These are phyloP conservation scores for Brachystomella parvula DNA, from an alignment of 1,140 invertebrate genomes.

Conservation along the genomic window DNA sequence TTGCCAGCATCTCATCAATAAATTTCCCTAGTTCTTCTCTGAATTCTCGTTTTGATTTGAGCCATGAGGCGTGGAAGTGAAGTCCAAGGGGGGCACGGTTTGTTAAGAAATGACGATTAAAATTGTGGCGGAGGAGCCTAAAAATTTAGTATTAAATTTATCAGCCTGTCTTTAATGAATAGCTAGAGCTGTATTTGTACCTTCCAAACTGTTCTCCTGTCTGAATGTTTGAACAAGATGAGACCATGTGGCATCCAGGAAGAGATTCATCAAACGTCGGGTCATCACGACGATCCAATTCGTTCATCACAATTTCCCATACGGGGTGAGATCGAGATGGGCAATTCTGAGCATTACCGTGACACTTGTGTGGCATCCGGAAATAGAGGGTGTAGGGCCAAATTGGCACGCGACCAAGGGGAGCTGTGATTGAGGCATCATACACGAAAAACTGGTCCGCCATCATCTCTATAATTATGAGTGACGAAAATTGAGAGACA, in stretches of 20 bases:
- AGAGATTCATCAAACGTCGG: conserved; percentile 82
- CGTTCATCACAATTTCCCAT: conserved; percentile 95
- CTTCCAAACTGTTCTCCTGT: conserved; percentile 77
- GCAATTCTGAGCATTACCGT: conserved; percentile 85
- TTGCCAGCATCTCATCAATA: conserved; percentile 81
- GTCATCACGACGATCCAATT: conserved; percentile 81
- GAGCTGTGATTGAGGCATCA: conserved; percentile 86
- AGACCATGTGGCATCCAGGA: conserved; percentile 55
- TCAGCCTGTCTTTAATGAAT: background rate
- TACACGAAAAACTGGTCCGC: conserved; percentile 75
- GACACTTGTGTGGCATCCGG: conserved; percentile 83
- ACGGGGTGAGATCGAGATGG: conserved; percentile 81
- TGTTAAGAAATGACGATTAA: conserved; percentile 83
- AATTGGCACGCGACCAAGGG: conserved; percentile 75
- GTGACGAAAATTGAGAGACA: too few species aligned
- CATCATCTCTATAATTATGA: conserved; percentile 6
- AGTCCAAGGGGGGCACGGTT: conserved; percentile 90
- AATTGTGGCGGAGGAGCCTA: conserved; percentile 76
- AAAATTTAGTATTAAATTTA: conserved; percentile 4
- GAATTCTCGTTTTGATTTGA: conserved; percentile 89
- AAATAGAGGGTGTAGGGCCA: conserved; percentile 88
- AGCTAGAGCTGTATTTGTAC: conserved; percentile 12
- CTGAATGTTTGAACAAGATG: conserved; percentile 86
- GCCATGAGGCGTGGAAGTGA: conserved; percentile 90
- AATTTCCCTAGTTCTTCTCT: conserved; percentile 85